phyloP scores from a whole-genome alignment of 1,140 invertebrate genomes.

The Melipona quadrifasciata region DNA sequence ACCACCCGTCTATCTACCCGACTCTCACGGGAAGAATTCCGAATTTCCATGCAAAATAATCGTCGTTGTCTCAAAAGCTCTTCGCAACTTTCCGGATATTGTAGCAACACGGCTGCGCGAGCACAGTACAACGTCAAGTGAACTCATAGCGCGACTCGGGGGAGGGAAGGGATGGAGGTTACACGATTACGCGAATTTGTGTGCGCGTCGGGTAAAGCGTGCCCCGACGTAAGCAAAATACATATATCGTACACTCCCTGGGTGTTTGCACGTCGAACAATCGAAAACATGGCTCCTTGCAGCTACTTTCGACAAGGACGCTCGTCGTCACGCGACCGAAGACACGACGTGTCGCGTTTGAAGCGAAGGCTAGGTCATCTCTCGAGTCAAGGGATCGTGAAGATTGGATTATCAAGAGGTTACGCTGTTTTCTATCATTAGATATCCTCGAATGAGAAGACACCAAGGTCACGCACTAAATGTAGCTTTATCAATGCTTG shows the following conservation, averaged over 20 bases:
- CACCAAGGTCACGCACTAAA: no score
- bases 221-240: background rate
- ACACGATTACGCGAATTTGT: constrained; percentile 41
- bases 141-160: background rate
- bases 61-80: background rate
- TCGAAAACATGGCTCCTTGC: constrained; percentile 56
- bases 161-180: background rate
- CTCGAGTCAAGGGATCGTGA: background rate
- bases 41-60: background rate
- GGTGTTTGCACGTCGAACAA: constrained; percentile 65
- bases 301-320: constrained; percentile 20
- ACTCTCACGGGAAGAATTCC: background rate
- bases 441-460: no score
- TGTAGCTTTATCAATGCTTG: no score
- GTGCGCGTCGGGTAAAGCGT: background rate
- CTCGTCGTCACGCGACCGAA: background rate
- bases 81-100: background rate
- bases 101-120: background rate
- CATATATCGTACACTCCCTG: background rate
- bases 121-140: background rate
- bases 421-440: no score
- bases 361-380: background rate
- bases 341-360: background rate
- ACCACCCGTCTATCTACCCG: background rate
- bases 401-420: no score